A percentile compares a stretch with the other conserved stretches of the same genome.
phyloP scores from a whole-genome alignment of 2,888 invertebrate species.

The Yponomeuta malinellus region DNA sequence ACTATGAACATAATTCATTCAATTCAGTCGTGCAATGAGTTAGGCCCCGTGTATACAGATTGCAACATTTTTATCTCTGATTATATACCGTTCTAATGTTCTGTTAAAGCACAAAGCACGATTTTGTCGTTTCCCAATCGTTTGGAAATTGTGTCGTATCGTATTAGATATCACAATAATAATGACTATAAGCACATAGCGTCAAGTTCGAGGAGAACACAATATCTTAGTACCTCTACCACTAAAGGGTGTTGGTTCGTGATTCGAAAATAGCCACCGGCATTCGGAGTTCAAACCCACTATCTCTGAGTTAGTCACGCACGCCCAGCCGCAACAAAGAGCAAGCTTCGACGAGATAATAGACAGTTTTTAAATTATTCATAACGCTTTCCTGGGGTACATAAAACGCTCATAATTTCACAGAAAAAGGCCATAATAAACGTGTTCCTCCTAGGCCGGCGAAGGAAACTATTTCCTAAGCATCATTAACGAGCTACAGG shows the following conservation, averaged over 20 bases:
- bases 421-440: neutral
- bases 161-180: slow-evolving; percentile 6
- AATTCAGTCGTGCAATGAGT: no score
- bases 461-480: neutral
- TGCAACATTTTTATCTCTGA: neutral
- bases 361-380: neutral
- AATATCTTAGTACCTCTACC: neutral
- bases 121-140: slow-evolving; percentile 14
- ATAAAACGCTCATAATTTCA: neutral
- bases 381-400: neutral
- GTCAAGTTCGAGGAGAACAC: neutral
- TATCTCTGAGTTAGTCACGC: slow-evolving; percentile 47
- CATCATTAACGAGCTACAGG: neutral
- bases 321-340: slow-evolving; percentile 26
- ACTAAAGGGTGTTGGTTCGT: slow-evolving; percentile 25
- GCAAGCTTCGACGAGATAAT: slow-evolving; percentile 27
- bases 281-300: slow-evolving; percentile 31
- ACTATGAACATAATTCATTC: no score
- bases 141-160: slow-evolving; percentile 6
- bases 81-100: slow-evolving; percentile 5
- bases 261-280: slow-evolving; percentile 39
- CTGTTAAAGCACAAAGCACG: slow-evolving; percentile 9
- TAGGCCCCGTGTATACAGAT: no score
- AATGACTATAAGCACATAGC: slow-evolving; percentile 13
- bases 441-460: neutral